phyloP scores from a whole-genome alignment of 2,888 invertebrate species.

The Ornithoptera alexandrae region DNA sequence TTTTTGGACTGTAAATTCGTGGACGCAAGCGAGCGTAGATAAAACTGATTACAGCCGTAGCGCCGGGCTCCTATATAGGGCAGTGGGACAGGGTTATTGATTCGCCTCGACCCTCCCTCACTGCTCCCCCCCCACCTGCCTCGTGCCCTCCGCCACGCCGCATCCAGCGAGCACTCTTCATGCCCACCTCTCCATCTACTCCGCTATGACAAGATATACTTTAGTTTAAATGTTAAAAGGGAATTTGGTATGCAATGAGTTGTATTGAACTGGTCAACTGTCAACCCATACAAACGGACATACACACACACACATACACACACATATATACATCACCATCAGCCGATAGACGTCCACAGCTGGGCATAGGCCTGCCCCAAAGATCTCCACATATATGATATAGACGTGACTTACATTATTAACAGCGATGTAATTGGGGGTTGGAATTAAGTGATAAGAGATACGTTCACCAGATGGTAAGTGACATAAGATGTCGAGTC shows the following conservation, averaged over 20 bases:
- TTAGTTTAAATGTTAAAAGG: too few relatives aligned
- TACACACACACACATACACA: too few relatives aligned
- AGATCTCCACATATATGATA: background rate
- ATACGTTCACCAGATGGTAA: too few relatives aligned
- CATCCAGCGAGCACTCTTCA: background rate
- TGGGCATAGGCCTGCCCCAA: background rate
- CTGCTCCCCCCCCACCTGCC: slow-evolving; percentile 1
- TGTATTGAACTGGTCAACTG: too few relatives aligned
- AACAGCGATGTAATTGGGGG: too few relatives aligned
- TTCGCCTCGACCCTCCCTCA: slow-evolving; percentile 32
- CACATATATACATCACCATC: background rate
- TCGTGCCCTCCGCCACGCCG: background rate
- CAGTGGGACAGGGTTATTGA: slow-evolving; percentile 35
- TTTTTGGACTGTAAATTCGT: slow-evolving; percentile 9
- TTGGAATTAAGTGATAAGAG: too few relatives aligned
- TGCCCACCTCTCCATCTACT: background rate
- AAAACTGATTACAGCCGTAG: slow-evolving; percentile 15
- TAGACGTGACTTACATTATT: too few relatives aligned
- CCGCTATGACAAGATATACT: too few relatives aligned
- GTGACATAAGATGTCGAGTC: too few relatives aligned
- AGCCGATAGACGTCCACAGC: background rate
- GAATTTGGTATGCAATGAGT: too few relatives aligned
- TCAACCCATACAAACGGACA: too few relatives aligned
- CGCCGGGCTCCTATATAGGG: slow-evolving; percentile 31
- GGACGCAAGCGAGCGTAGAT: slow-evolving; percentile 17